These are phyloP conservation scores for Brachionus koreanus DNA, from an alignment of 1,140 invertebrate species.

Conservation along the genomic window DNA sequence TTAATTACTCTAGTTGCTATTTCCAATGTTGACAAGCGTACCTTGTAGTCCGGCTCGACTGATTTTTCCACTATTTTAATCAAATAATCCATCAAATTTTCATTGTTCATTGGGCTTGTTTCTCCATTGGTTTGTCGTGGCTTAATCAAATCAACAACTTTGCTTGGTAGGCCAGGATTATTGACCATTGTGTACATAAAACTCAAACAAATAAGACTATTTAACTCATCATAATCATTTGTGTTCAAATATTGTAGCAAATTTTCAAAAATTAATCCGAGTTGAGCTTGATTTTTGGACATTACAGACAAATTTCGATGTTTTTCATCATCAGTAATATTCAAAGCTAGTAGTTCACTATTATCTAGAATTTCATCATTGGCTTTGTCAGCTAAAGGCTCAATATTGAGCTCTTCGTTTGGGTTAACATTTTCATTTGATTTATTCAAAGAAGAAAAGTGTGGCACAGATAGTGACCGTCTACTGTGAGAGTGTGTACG, in stretches of 20 bases:
- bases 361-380: neutral
- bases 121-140: neutral
- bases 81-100: neutral
- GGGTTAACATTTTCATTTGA: neutral
- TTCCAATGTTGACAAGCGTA: constrained; percentile 86
- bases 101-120: neutral
- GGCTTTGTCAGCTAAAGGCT: neutral
- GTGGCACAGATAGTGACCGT: neutral
- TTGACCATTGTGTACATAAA: constrained; percentile 26
- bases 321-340: constrained; percentile 28
- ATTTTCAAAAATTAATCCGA: constrained; percentile 29
- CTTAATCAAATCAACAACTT: neutral
- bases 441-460: neutral
- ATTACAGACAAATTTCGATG: neutral
- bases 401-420: neutral
- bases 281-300: constrained; percentile 2
- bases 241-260: constrained; percentile 7
- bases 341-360: neutral
- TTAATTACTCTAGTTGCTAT: constrained; percentile 74
- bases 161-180: neutral
- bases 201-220: neutral
- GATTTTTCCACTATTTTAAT: constrained; percentile 31
- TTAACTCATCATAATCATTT: constrained; percentile 34
- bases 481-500: neutral
- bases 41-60: constrained; percentile 53